Base-by-base conservation (phyloP, 2,113 vertebrate genomes). In the Psilopogon haemacephalus region DNA sequence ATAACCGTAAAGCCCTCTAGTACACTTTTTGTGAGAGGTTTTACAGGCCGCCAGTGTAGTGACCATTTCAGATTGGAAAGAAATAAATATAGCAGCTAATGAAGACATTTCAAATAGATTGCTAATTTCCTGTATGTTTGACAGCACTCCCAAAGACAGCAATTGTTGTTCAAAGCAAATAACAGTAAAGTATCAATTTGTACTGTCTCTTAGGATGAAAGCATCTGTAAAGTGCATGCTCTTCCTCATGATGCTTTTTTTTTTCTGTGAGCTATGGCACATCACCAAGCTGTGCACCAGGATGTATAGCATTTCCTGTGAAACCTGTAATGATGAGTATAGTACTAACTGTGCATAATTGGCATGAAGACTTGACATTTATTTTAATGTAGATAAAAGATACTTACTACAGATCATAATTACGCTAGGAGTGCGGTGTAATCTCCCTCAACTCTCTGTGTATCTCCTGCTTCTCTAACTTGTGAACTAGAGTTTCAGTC, bases 311-410 rank as follows among this genome's bases (percentile, higher is more conserved):
- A 37, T 70, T 91, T 82, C 82, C 40, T 2, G 2, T 44, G 68
- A 95, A 88, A 86, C 73, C 75, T 26, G 56, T 50, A 70, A 75
- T 35, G 68, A 67, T 70, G 78, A 54, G 26, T 46, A 21, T 42
- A 30, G 15, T 80, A 46, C 72, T 88, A 70, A 83, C 52, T 78
- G 28, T 73, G 33, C 0, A 5, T 93, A 7, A 84, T 95, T 89
- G 91, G 79, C 79, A 88, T 93, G 76, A 88, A 81, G 79, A 71
- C 55, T 74, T 85, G 90, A 90, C 52, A 62, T 86, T 83, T 90
- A 52, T 91, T 86, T 94, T 93, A 90, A 48, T 44, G 11, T 78
- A 54, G 70, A 32, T 81, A 58, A 74, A 74, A 60, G 42, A 15
- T 0, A 3, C 59, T 60, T 80, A 73, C 37, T 21, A 11, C 38